Base-by-base conservation (phyloP, 92 coral and sea anemone species). In the Anthopleura xanthogrammica region DNA sequence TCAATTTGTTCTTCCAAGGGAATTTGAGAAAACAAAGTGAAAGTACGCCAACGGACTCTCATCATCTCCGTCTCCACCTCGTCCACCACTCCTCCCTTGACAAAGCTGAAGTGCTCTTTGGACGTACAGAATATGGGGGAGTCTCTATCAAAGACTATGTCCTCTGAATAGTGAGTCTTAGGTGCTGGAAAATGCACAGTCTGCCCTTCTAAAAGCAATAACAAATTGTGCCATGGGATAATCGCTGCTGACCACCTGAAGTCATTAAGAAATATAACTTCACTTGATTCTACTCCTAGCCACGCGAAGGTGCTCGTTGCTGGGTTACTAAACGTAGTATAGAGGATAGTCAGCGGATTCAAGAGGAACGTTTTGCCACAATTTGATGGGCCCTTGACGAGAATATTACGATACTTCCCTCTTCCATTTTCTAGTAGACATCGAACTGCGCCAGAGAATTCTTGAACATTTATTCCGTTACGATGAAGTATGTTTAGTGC, bases 321-420 rank as follows among this genome's bases (percentile, higher is more conserved):
- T 0, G 92, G 89, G 85, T 89, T 86, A 20, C 39, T 68, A 74
- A 90, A 90, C 13, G 90, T 86, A 24, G 55, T 73, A 76, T 82
- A 90, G 39, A 83, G 65, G 2, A 36, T 10, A 58, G 72, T 86
- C 40, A 90, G 83, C 1, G 87, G 90, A 70, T 90, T 83, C 19
- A 89, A 39, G 52, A 89, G 36, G 36, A 89, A 86, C 11, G 92
- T 89, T 43, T 89, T 89, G 12, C 90, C 90, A 76, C 88, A 90
- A 39, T 87, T 83, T 11, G 83, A 83, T 9, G 88, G 83, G n/a
- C 88, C 93, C 78, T 75, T 87, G 16, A 89, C 40, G 41, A 85
- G 46, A 20, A 88, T n/a, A n/a, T n/a, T n/a, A n/a, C n/a, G n/a
- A n/a, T n/a, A n/a, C n/a, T n/a, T n/a, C n/a, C n/a, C n/a, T n/a